These are phyloP conservation scores for Aleiodes leptofemur DNA, from an alignment of 2,888 invertebrate genomes.

Conservation along the genomic window DNA sequence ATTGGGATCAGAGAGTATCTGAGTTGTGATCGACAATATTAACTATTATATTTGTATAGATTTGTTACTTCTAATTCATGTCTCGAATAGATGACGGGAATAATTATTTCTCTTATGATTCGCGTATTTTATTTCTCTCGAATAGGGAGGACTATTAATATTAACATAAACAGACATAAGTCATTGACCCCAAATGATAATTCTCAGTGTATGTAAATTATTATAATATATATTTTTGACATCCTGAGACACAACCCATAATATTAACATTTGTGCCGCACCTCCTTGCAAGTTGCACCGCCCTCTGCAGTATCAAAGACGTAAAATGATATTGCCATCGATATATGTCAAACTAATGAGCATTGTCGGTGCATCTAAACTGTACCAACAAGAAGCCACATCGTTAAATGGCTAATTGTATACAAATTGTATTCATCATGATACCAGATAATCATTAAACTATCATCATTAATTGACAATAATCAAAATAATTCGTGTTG, in stretches of 20 bases:
- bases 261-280: constrained; percentile 20
- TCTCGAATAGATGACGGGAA: too few relatives aligned
- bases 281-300: not conserved
- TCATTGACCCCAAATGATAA: not conserved
- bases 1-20: too few relatives aligned
- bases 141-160: too few relatives aligned
- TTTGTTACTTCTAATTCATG: too few relatives aligned
- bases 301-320: constrained; percentile 1
- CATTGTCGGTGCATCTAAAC: constrained; percentile 1
- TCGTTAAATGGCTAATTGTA: constrained; percentile 10
- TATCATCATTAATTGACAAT: constrained; percentile 6
- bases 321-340: constrained; percentile 23
- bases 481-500: constrained; percentile 6
- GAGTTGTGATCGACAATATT: too few relatives aligned
- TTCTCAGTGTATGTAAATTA: constrained; percentile 17
- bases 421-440: constrained; percentile 16
- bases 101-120: too few relatives aligned
- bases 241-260: not conserved
- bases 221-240: constrained; percentile 30
- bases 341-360: constrained; percentile 16
- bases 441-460: constrained; percentile 6
- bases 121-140: too few relatives aligned
- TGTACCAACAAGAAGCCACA: not conserved
- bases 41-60: too few relatives aligned
- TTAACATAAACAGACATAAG: not conserved